phyloP scores from a whole-genome alignment of 2,113 vertebrate genomes.

The Tachuris rubrigastra region DNA sequence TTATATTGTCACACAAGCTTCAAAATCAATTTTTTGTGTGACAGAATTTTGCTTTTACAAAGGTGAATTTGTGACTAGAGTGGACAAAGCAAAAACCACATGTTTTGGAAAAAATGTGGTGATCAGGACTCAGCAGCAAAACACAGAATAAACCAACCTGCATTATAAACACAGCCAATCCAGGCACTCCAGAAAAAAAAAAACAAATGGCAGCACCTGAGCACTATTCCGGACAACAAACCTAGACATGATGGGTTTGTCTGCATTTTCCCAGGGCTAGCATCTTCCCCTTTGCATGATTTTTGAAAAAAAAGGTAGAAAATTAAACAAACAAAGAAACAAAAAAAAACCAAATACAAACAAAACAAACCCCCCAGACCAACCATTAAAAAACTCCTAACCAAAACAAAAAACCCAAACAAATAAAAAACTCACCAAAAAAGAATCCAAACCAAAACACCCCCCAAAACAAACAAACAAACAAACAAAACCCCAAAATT shows the following conservation, averaged over 20 bases:
- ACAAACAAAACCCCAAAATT: neutral
- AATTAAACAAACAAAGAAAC: neutral
- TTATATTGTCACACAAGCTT: neutral
- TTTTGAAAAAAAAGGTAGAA: neutral
- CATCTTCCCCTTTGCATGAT: neutral
- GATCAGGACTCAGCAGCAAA: neutral
- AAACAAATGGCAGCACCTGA: neutral
- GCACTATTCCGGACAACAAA: neutral
- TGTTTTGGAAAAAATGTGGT: neutral
- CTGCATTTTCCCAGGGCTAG: neutral
- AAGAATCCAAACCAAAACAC: neutral
- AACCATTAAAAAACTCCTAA: neutral
- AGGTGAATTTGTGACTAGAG: accelerated
- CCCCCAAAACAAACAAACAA: neutral
- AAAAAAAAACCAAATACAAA: no score
- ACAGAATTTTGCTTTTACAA: neutral
- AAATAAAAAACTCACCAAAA: neutral
- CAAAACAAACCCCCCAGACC: no score
- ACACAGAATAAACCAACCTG: neutral
- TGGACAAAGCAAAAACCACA: neutral
- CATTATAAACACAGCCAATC: neutral
- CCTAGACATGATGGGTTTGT: neutral
- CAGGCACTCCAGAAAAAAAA: neutral
- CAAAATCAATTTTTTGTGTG: neutral
- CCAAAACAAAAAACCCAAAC: neutral